Percentiles rank a stretch among this genome's conserved stretches.
phyloP scores from a whole-genome alignment of 2,113 vertebrate species.

The Pelecanus crispus region DNA sequence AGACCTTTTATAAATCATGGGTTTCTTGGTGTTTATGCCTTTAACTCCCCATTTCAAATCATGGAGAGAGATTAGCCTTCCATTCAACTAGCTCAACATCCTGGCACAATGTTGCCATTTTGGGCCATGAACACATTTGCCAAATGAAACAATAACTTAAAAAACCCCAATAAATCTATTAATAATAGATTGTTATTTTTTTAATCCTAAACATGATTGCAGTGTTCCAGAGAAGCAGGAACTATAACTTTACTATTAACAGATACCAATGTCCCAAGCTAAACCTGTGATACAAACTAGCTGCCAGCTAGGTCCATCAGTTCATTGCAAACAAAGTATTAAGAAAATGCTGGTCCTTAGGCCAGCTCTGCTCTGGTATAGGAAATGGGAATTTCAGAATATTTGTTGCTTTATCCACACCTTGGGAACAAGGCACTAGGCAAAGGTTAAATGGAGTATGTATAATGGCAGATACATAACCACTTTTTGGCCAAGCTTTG shows the following conservation, averaged over 20 bases:
- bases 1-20: not conserved
- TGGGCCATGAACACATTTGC: not conserved
- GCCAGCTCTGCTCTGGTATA: not conserved
- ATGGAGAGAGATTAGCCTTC: not conserved
- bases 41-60: not conserved
- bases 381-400: not conserved
- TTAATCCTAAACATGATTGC: not conserved
- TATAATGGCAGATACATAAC: not conserved
- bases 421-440: not conserved
- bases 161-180: not conserved
- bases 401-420: not conserved
- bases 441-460: not conserved
- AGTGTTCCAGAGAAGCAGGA: not conserved
- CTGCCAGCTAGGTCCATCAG: not conserved
- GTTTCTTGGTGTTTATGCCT: not conserved
- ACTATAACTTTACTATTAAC: not conserved
- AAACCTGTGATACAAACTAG: not conserved
- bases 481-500: not conserved
- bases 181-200: not conserved
- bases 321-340: not conserved
- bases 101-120: not conserved
- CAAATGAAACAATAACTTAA: not conserved
- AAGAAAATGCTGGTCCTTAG: not conserved
- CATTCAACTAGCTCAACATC: not conserved
- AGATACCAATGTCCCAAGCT: not conserved